Conservation (phyloP, 2,113 vertebrate genomes). For the Mungos mungo region DNA sequence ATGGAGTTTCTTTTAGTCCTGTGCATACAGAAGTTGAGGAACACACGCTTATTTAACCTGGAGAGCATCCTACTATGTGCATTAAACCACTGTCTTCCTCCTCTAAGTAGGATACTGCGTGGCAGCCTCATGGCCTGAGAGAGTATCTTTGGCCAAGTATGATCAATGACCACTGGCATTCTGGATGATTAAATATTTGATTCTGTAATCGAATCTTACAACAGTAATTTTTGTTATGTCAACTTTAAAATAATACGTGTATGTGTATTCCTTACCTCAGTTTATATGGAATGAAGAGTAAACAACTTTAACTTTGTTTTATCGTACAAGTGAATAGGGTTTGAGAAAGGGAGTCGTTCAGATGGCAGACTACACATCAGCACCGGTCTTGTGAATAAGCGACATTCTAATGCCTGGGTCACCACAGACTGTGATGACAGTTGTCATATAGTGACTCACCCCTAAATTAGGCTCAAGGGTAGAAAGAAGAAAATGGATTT, state of each 20-base stretch:
- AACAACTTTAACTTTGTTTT: neutral
- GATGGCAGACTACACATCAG: neutral
- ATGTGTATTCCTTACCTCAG: neutral
- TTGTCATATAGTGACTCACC: neutral
- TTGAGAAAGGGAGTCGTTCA: neutral
- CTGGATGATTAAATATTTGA: neutral
- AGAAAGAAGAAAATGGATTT: neutral
- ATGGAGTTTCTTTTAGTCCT: neutral
- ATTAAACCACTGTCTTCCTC: neutral
- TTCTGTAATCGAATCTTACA: neutral
- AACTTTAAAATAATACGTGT: neutral
- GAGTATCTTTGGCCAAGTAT: neutral
- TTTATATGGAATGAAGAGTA: conserved; percentile 1
- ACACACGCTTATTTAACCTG: neutral
- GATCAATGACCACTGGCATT: neutral
- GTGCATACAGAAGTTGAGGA: neutral
- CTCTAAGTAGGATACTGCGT: neutral
- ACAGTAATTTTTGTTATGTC: neutral
- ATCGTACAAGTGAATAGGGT: neutral
- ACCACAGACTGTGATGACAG: neutral
- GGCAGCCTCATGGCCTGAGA: neutral
- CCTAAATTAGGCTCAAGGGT: neutral
- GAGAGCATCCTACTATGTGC: neutral
- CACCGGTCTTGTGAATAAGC: neutral
- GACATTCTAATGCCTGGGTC: neutral